Base-by-base conservation (phyloP, 2,888 invertebrate genomes). In the Serripes groenlandicus region DNA sequence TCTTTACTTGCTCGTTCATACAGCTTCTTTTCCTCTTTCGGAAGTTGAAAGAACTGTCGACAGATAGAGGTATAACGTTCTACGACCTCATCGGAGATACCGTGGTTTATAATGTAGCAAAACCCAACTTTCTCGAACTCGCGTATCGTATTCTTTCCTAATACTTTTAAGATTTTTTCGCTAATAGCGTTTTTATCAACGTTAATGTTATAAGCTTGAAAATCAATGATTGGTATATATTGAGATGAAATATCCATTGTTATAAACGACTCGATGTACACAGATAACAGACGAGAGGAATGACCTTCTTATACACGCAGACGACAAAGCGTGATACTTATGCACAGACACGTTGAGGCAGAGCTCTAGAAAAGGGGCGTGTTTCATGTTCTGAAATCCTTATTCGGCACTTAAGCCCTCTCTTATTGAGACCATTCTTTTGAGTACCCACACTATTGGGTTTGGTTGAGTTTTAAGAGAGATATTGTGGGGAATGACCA, bases 31-130 rank as follows among this genome's bases (percentile, higher is more conserved):
- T 54, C 49, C 3, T 78, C 78, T 1, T 64, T 56, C 18, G 81
- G 76, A n/a, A 77, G 79, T 7, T 81, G 75, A 52, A 86, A 84
- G 37, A 74, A 62, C 7, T 28, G 58, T 18, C 28, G 21, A 60
- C 28, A 35, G 9, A 58, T 21, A 7, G 1, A n/a, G 11, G 54
- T 34, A 26, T 35, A 37, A 7, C 23, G 18, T 60, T 72, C 7
- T 30, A 60, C 21, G 28, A 58, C 23, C 15, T 56, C 42, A n/a
- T 34, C 42, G 1, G 37, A 11, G n/a, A 58, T 72, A 9, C 72
- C 60, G 54, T 72, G 72, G 26, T 72, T 72, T 3, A 54, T 58
- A 2, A 72, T 35, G 58, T 72, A 37, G 37, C 72, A 72, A 26
- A 72, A 37, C 11, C 72, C 60, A 21, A 72, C 42, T 21, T 66